Base-by-base conservation (phyloP, 2,113 vertebrate genomes). In the Sylvilagus bachmani region DNA sequence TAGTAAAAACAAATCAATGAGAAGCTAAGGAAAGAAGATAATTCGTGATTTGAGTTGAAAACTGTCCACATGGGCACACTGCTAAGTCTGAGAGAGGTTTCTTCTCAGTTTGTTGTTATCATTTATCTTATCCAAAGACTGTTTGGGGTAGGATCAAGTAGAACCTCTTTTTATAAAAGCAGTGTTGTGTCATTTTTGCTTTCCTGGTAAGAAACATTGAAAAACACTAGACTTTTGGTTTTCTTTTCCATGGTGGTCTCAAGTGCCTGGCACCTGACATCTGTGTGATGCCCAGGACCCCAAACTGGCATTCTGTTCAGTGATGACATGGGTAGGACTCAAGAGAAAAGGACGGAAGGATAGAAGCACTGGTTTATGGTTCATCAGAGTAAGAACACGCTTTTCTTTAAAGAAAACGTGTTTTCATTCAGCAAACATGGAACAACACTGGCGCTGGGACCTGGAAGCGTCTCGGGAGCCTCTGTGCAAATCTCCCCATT, bases 1-100 rank as follows among this genome's bases (percentile, higher is more conserved):
- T 29, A 84, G 82, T 55, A 82, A 94, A 96, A 82, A 31, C 16
- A 91, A 93, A 85, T 94, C 69, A 93, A 80, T 80, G 75, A 51
- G 10, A n/a, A 85, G 77, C 62, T 94, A 93, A 90, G 21, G 51
- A 58, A 64, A 85, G 64, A 27, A 87, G 89, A 93, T 92, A 69
- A 82, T 82, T 90, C 87, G 93, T 93, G 91, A 88, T 75, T 89
- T 71, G 67, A 96, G 82, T 92, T 77, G 33, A 84, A 89, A 86
- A 93, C 62, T 91, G 27, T 91, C 62, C 13, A 38, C 24, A 36
- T n/a, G 89, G 51, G 53, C n/a, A 86, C 33, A 90, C 85, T 96
- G 85, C 83, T 79, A 94, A 93, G 38, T 14, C 55, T n/a, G 31
- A 67, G 38, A 86, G 73, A 74, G 10, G 3, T 90, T 96, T 91